Evolutionary conservation across 2,797 vertebrate genomes (phyloP).

Genomic region (Podargus strigoides): DNA sequence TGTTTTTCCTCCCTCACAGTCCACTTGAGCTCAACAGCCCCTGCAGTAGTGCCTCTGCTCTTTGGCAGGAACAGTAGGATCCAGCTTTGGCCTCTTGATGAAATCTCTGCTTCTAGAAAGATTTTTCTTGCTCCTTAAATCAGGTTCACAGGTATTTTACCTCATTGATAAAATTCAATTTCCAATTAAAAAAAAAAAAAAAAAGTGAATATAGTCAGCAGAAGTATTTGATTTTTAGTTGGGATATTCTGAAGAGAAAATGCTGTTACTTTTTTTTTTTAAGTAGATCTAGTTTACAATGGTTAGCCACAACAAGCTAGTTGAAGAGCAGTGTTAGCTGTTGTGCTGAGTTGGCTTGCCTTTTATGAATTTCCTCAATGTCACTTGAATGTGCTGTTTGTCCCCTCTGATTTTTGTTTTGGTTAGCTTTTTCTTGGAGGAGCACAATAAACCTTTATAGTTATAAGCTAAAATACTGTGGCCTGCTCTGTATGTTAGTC

Average conservation of each 20-base stretch:
- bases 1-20: slow-evolving; percentile 16
- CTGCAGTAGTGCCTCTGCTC: neutral
- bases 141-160: neutral
- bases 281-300: neutral
- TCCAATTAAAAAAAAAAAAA: neutral
- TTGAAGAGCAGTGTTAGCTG: neutral
- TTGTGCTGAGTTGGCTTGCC: neutral
- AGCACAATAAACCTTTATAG: slow-evolving; percentile 22
- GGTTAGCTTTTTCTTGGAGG: slow-evolving; percentile 3
- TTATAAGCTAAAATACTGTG: slow-evolving; percentile 11
- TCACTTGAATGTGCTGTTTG: slow-evolving; percentile 24
- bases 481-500: neutral
- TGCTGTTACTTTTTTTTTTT: neutral
- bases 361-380: slow-evolving; percentile 11
- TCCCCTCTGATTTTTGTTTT: slow-evolving; percentile 22
- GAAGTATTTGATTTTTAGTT: neutral
- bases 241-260: neutral
- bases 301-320: neutral
- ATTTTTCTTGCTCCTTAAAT: neutral
- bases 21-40: neutral
- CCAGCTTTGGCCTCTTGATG: neutral
- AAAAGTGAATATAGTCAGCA: neutral
- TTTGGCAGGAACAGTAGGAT: neutral
- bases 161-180: neutral
- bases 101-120: neutral